Percentiles rank a stretch among this genome's conserved stretches.
phyloP scores from a whole-genome alignment of 2,113 vertebrate genomes.

The Gnathonemus echidnorhynchus region DNA sequence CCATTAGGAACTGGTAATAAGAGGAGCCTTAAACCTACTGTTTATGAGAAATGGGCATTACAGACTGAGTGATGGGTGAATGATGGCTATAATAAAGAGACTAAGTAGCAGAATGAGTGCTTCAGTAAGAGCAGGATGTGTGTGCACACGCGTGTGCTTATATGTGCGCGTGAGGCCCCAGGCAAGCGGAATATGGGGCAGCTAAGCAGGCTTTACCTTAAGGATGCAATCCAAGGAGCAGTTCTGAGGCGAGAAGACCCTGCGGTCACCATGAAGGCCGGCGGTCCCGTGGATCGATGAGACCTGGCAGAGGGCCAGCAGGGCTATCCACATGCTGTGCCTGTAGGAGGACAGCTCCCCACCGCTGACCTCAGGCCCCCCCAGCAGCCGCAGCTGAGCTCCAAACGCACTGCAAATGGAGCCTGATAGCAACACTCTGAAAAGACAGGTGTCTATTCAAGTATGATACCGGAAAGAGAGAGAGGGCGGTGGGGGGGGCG shows the following conservation, averaged over 20 bases:
- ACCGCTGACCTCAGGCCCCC: constrained; percentile 1
- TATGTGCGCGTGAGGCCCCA: background rate
- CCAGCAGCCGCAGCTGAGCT: background rate
- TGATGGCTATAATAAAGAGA: background rate
- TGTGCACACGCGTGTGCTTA: no score
- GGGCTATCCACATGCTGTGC: constrained; percentile 41
- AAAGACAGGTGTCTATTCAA: background rate
- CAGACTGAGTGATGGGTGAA: background rate
- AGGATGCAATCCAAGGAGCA: constrained; percentile 55
- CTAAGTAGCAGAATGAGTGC: background rate
- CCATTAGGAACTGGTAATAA: background rate
- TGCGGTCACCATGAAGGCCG: constrained; percentile 12
- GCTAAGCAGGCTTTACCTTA: constrained; percentile 40
- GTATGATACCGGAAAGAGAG: background rate
- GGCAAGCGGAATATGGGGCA: background rate
- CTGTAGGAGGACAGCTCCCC: background rate
- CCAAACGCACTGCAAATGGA: background rate
- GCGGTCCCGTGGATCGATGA: background rate
- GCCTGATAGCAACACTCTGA: background rate
- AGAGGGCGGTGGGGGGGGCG: background rate
- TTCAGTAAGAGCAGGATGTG: background rate
- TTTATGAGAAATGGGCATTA: background rate
- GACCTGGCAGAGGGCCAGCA: constrained; percentile 30
- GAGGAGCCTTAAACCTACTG: background rate
- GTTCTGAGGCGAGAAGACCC: constrained; percentile 39